A percentile compares a stretch with the other conserved stretches of the same genome.
Evolutionary conservation across 2,888 invertebrate species (phyloP).

Genomic region (Dicyrtoma fusca): DNA sequence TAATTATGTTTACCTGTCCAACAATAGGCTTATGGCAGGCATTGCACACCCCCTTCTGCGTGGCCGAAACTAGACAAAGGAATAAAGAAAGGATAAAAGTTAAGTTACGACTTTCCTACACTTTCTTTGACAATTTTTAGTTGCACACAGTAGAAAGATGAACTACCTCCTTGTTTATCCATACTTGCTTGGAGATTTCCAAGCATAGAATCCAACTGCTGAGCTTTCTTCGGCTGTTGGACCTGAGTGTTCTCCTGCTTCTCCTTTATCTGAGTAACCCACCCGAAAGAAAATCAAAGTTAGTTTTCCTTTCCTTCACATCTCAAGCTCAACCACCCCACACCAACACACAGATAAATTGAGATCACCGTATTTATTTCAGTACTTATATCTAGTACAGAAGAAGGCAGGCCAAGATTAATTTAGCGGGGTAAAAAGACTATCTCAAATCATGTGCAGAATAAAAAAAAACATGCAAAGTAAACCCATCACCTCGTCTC

Average conservation of each 20-base stretch:
- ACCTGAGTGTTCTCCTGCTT: slow-evolving; percentile 52
- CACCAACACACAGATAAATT: slow-evolving; percentile 22
- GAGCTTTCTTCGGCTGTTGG: slow-evolving; percentile 63
- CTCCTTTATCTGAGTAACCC: slow-evolving; percentile 50
- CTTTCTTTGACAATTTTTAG: no score
- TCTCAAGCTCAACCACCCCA: slow-evolving; percentile 14
- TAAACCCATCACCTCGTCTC: slow-evolving; percentile 28
- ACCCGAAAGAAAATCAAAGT: slow-evolving; percentile 1
- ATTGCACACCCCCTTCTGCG: slow-evolving; percentile 98
- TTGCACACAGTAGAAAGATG: no score
- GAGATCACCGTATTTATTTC: neutral
- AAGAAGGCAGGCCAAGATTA: slow-evolving; percentile 24
- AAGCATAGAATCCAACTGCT: slow-evolving; percentile 85
- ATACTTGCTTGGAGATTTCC: slow-evolving; percentile 94
- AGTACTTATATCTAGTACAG: slow-evolving; percentile 3
- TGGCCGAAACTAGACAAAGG: no score
- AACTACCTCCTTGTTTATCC: slow-evolving; percentile 97
- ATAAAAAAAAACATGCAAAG: neutral
- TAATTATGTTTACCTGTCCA: slow-evolving; percentile 79
- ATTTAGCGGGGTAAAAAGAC: slow-evolving; percentile 19
- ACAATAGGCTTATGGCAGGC: slow-evolving; percentile 99
- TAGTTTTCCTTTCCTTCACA: neutral
- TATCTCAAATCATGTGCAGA: slow-evolving; percentile 15
- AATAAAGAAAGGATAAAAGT: no score
- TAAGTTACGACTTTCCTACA: no score